phyloP scores from a whole-genome alignment of 37 sponge, comb jelly and placozoan genomes.

The Haliclona indistincta region DNA sequence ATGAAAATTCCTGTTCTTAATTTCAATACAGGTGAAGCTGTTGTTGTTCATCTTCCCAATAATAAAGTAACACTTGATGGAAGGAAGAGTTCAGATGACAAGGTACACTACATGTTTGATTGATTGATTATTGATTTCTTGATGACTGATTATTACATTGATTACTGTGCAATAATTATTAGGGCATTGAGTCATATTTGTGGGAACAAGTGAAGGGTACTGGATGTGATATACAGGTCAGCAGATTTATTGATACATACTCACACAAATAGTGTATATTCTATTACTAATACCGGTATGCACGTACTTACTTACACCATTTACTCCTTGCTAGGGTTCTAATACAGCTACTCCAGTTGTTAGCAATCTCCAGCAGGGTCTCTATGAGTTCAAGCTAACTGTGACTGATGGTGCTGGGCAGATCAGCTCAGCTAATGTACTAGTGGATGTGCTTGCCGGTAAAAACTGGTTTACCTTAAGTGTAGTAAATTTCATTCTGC shows the following conservation, averaged over 20 bases:
- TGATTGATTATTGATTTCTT: neutral
- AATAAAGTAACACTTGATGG: conserved; percentile 48
- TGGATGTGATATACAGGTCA: neutral
- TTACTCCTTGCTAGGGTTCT: neutral
- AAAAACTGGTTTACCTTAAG: too few relatives aligned
- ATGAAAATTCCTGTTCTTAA: too few relatives aligned
- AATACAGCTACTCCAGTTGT: conserved; percentile 15
- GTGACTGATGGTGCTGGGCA: conserved; percentile 79
- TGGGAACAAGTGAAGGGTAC: conserved; percentile 7
- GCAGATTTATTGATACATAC: neutral
- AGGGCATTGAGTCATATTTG: neutral
- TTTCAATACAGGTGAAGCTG: neutral
- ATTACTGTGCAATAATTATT: neutral
- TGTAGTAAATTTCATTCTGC: too few relatives aligned
- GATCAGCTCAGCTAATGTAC: conserved; percentile 36
- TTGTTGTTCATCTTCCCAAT: conserved; percentile 45
- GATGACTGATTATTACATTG: neutral
- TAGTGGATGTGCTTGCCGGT: conserved; percentile 67
- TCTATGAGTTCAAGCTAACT: conserved; percentile 63
- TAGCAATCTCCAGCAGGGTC: conserved; percentile 27
- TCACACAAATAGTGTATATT: neutral
- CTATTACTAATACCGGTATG: neutral
- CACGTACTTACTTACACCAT: neutral
- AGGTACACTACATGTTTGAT: too few relatives aligned
- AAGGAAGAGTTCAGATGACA: conserved; percentile 58